phyloP scores from a whole-genome alignment of 2,888 invertebrate genomes.

The Mycogona germanica region DNA sequence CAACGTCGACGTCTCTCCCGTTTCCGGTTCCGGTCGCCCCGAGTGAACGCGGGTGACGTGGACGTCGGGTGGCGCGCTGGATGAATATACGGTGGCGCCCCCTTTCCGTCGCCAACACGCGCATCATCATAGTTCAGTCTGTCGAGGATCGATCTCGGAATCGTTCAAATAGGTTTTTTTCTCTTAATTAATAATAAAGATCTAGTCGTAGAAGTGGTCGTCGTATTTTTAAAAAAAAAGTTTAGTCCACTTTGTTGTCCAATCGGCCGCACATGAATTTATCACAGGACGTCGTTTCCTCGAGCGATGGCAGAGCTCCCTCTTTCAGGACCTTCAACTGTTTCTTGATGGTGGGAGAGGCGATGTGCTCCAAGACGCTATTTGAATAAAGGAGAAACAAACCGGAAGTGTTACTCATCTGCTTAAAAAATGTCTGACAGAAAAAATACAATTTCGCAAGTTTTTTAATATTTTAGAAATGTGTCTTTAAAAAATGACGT shows the following conservation, averaged over 20 bases:
- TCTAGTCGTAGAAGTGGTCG: not conserved
- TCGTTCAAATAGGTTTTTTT: no score
- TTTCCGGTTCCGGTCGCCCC: no score
- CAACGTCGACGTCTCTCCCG: no score
- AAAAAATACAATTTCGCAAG: not conserved
- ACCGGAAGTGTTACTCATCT: not conserved
- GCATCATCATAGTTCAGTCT: no score
- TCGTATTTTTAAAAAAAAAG: not conserved
- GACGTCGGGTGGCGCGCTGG: no score
- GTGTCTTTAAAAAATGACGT: conserved; percentile 6
- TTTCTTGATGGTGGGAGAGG: conserved; percentile 13
- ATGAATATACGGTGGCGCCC: no score
- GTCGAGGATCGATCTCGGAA: no score
- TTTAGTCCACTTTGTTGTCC: conserved; percentile 14
- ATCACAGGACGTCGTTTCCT: not conserved
- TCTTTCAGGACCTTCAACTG: conserved; percentile 10
- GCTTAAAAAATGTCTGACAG: not conserved
- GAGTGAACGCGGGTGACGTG: no score
- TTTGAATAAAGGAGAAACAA: not conserved
- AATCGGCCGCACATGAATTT: conserved; percentile 3
- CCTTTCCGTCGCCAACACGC: no score
- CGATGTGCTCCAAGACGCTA: conserved; percentile 14
- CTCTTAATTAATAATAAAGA: no score
- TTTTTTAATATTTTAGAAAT: not conserved
- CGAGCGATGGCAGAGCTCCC: conserved; percentile 5